phyloP scores from a whole-genome alignment of 2,888 invertebrate genomes.

The Nephrotoma flavescens region DNA sequence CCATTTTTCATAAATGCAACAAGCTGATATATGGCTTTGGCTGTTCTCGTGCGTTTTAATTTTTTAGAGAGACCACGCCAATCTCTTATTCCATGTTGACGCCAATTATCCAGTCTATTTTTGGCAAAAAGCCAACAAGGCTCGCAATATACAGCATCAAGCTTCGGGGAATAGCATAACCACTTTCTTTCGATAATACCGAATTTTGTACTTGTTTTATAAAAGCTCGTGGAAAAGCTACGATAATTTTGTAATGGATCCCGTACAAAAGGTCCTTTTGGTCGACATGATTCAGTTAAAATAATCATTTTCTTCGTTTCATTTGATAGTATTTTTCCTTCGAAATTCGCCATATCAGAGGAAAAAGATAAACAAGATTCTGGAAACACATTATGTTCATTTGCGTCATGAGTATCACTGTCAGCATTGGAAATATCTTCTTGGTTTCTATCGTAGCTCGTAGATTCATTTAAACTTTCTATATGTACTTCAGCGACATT shows the following conservation, averaged over 20 bases:
- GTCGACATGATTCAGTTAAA: not conserved
- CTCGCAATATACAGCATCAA: not conserved
- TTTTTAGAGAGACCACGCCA: not conserved
- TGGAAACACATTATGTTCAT: not conserved
- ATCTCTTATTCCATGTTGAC: not conserved
- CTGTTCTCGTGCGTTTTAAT: not conserved
- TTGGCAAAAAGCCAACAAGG: no score
- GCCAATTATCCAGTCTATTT: not conserved
- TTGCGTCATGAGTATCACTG: not conserved
- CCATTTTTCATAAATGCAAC: no score
- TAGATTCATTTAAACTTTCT: no score
- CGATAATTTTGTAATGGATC: not conserved
- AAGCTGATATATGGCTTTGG: not conserved
- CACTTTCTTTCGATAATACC: not conserved
- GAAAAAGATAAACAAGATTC: not conserved
- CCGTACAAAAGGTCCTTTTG: not conserved
- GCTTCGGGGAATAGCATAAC: not conserved
- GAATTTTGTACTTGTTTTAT: not conserved
- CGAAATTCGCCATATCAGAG: not conserved
- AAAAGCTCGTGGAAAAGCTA: not conserved
- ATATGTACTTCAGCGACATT: no score
- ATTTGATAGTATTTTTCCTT: not conserved
- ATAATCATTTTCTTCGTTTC: not conserved
- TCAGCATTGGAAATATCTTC: not conserved
- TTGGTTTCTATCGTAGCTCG: no score